phyloP scores from a whole-genome alignment of 1,140 invertebrate species.

The Zaprionus inermis region DNA sequence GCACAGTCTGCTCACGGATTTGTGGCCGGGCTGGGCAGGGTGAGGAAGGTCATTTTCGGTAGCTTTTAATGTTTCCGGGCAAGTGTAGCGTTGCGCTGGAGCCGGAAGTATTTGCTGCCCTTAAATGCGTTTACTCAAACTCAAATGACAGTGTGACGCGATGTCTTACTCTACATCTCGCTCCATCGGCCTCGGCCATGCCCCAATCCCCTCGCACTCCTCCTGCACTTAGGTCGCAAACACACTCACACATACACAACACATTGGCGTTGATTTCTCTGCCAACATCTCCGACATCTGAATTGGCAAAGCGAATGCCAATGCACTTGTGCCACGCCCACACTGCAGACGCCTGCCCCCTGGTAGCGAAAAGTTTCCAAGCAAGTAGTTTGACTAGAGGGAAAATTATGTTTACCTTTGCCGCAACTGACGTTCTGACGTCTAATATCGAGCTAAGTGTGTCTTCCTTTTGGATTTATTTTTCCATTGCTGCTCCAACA shows the following conservation, averaged over 20 bases:
- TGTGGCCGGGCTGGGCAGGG: not conserved
- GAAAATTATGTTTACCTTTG: constrained; percentile 73
- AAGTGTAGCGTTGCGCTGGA: constrained; percentile 27
- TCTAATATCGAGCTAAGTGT: constrained; percentile 56
- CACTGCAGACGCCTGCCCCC: not conserved
- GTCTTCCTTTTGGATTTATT: constrained; percentile 26
- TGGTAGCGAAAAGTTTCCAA: constrained; percentile 10
- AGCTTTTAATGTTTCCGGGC: constrained; percentile 64
- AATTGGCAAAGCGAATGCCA: constrained; percentile 40
- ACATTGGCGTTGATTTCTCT: constrained; percentile 42
- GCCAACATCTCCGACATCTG: constrained; percentile 30
- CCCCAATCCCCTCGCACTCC: too few species aligned
- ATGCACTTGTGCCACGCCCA: constrained; percentile 12
- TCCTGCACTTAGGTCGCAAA: too few species aligned
- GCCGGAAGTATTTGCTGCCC: constrained; percentile 66
- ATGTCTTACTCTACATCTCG: not conserved
- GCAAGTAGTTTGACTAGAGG: constrained; percentile 48
- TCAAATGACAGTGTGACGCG: constrained; percentile 40
- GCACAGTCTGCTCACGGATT: constrained; percentile 9
- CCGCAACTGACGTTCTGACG: constrained; percentile 40
- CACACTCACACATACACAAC: constrained; percentile 10
- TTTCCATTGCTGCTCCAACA: constrained; percentile 35
- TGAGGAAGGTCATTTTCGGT: constrained; percentile 11
- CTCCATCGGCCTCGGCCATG: not conserved
- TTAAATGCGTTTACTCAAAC: constrained; percentile 71